Base-by-base conservation (phyloP, 2,888 invertebrate species). In the Oegoconia quadripuncta region DNA sequence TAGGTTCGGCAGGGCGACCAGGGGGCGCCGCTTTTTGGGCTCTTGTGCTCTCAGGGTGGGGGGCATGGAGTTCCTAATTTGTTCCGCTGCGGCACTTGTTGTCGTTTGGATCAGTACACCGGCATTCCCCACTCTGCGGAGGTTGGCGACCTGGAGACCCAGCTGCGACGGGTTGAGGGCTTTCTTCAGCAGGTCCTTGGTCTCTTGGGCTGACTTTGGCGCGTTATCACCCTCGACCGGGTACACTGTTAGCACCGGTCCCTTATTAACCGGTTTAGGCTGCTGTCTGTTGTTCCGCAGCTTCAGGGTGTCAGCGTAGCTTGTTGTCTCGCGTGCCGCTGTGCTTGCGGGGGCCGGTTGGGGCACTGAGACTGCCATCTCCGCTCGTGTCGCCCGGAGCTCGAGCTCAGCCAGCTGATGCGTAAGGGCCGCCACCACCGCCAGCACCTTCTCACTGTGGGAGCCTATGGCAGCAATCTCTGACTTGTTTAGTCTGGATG, bases 201-300 rank as follows among this genome's bases (percentile, higher is more conserved):
- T 51, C 0, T 47, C 50, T 0, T 52, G 48, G 1, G 82, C 33
- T 61, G 67, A n/a, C 23, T 23, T 23, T 3, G 11, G n/a, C 1
- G 4, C 1, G 1, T 9, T 23, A 9, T 23, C 23, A 3, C 23
- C 23, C 23, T 23, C 23, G 4, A n/a, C n/a, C n/a, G 23, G 23
- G 23, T 23, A 23, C 3, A 23, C 23, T 1, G 23, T 11, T 9
- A 23, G 8, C 1, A 11, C 11, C 3, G 23, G 23, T 4, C 23
- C 23, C 11, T 23, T 9, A 11, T 23, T 9, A n/a, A 3, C n/a
- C 3, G 23, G 23, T 4, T 23, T 23, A 9, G 23, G 23, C n/a
- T n/a, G n/a, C 23, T 23, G n/a, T 3, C n/a, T 23, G 9, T 9
- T 9, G 57, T 91, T 90, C 1, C 74, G 77, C 33, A 95, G 64